Conservation (phyloP, 2,888 invertebrate species). For the Hydroisotoma schaefferi region DNA sequence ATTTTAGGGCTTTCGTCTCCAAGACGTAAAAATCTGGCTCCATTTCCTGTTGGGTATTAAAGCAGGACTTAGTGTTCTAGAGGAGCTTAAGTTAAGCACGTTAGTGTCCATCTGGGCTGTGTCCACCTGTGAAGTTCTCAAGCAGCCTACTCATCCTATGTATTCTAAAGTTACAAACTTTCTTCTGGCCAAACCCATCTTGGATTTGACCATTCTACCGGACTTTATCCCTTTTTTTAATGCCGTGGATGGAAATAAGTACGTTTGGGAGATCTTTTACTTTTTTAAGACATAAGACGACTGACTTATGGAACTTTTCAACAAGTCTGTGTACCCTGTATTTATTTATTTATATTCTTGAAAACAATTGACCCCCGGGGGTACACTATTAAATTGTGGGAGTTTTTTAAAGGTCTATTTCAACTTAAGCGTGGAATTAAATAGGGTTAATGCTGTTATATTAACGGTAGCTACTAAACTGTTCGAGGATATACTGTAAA, state of each 20-base stretch:
- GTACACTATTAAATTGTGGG: too few relatives aligned
- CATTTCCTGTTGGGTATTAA: constrained; percentile 42
- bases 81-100: constrained; percentile 32
- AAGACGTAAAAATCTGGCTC: constrained; percentile 44
- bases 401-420: too few relatives aligned
- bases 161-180: constrained; percentile 39
- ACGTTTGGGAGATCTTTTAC: too few relatives aligned
- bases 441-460: too few relatives aligned
- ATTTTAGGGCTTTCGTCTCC: constrained; percentile 29
- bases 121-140: constrained; percentile 36
- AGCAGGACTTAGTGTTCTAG: constrained; percentile 33
- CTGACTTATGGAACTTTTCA: too few relatives aligned
- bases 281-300: too few relatives aligned
- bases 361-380: too few relatives aligned
- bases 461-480: too few relatives aligned
- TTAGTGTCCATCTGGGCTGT: constrained; percentile 45
- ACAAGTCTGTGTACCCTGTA: too few relatives aligned
- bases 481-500: too few relatives aligned
- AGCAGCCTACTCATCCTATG: constrained; percentile 39
- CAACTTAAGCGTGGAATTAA: too few relatives aligned
- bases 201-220: constrained; percentile 43
- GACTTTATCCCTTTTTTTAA: constrained; percentile 45
- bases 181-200: constrained; percentile 40
- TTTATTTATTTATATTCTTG: too few relatives aligned
- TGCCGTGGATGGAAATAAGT: constrained; percentile 44